These are phyloP conservation scores for Panthera tigris DNA, from an alignment of 2,113 vertebrate species.

Conservation along the genomic window DNA sequence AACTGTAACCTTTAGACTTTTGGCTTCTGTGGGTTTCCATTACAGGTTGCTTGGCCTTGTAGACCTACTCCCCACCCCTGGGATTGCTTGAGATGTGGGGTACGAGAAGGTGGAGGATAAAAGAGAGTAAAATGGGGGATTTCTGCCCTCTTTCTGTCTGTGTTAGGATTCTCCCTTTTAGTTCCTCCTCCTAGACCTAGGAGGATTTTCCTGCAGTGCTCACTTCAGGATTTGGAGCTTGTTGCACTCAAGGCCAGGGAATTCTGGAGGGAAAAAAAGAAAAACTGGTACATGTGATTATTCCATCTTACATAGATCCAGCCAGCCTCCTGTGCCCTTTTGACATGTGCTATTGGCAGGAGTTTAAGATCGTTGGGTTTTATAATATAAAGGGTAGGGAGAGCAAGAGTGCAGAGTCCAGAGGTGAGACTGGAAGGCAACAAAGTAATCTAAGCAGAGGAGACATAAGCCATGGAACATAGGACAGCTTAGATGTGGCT, in stretches of 20 bases:
- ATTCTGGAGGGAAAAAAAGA: not conserved
- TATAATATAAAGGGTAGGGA: not conserved
- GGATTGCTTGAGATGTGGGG: not conserved
- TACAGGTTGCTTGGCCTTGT: not conserved
- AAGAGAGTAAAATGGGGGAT: not conserved
- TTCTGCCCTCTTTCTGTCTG: not conserved
- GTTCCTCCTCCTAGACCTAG: not conserved
- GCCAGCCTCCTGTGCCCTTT: not conserved
- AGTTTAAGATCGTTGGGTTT: not conserved
- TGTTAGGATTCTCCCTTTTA: not conserved
- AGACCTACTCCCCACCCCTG: accelerated
- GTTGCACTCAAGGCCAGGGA: not conserved
- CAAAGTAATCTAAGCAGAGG: not conserved
- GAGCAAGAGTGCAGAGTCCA: not conserved
- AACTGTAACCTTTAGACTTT: not conserved
- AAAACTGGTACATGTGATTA: not conserved
- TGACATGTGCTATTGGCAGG: not conserved
- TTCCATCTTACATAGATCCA: not conserved
- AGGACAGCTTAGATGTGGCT: not conserved
- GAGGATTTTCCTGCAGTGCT: not conserved
- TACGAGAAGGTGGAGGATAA: not conserved
- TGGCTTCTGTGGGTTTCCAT: not conserved
- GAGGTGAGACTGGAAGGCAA: not conserved
- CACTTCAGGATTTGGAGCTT: not conserved
- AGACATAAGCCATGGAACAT: not conserved